A percentile compares a stretch with the other conserved stretches of the same genome.
Evolutionary conservation across 2,113 vertebrate genomes (phyloP).

Genomic region (Muscicapa adusta): DNA sequence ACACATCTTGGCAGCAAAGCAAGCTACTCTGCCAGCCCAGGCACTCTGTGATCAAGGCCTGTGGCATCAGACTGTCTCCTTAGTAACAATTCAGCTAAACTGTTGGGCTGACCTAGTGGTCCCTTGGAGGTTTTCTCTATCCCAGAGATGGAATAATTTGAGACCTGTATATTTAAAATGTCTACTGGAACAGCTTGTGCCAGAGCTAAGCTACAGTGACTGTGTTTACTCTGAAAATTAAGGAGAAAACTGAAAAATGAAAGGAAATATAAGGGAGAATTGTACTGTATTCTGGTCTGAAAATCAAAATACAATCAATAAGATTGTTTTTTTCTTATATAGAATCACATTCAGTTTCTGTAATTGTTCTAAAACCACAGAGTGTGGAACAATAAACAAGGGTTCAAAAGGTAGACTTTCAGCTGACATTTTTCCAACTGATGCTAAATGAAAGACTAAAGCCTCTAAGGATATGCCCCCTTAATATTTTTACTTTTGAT

Average conservation of each 20-base stretch:
- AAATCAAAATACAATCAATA: background rate
- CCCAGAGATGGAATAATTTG: background rate
- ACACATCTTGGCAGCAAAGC: background rate
- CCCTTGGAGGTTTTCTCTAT: background rate
- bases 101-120: background rate
- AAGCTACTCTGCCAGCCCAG: background rate
- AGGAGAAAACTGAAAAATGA: background rate
- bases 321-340: background rate
- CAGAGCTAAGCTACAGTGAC: background rate
- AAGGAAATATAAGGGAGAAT: background rate
- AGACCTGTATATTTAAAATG: background rate
- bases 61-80: background rate
- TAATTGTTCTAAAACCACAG: background rate
- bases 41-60: background rate
- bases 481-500: background rate
- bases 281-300: background rate
- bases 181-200: background rate
- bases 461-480: fast-evolving
- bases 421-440: background rate
- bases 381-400: background rate
- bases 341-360: background rate
- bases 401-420: background rate
- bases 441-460: background rate
- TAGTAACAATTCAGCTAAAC: background rate
- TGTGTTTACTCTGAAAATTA: background rate